phyloP scores from a whole-genome alignment of 92 coral and sea anemone species.

The Pocillopora meandrina region DNA sequence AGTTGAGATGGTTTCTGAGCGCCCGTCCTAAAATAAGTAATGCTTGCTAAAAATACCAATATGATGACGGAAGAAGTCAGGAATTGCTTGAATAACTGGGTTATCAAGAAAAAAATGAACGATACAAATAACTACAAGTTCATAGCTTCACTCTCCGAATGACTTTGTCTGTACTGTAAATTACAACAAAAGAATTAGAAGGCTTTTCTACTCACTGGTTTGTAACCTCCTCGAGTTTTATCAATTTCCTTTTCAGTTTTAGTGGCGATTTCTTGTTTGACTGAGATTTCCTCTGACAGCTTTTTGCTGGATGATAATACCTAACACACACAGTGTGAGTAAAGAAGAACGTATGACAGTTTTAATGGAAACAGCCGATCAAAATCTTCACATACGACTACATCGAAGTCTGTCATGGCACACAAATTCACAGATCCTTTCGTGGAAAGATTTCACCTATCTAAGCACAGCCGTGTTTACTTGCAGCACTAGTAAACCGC shows the following conservation, averaged over 20 bases:
- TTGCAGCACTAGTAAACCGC: background rate
- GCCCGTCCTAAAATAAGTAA: too few species aligned
- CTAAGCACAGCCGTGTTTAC: too few species aligned
- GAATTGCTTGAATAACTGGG: background rate
- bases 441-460: too few species aligned
- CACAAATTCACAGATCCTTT: too few species aligned
- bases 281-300: slow-evolving; percentile 88
- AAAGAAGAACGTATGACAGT: too few species aligned
- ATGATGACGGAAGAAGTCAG: too few species aligned
- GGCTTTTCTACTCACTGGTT: slow-evolving; percentile 63
- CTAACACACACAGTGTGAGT: slow-evolving; percentile 19
- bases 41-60: background rate
- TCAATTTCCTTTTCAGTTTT: slow-evolving; percentile 93
- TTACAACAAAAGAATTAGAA: background rate
- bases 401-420: too few species aligned
- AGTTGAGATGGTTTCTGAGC: too few species aligned
- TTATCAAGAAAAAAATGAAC: background rate
- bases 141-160: background rate
- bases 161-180: background rate
- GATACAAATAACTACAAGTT: background rate
- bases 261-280: slow-evolving; percentile 91
- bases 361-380: background rate
- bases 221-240: slow-evolving; percentile 92
- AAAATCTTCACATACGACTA: too few species aligned
- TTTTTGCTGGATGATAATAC: slow-evolving; percentile 92